Evolutionary conservation across 2,888 invertebrate genomes (phyloP), one percentile per base, ranked within the genome.

Genomic region (Metalampra italica): DNA sequence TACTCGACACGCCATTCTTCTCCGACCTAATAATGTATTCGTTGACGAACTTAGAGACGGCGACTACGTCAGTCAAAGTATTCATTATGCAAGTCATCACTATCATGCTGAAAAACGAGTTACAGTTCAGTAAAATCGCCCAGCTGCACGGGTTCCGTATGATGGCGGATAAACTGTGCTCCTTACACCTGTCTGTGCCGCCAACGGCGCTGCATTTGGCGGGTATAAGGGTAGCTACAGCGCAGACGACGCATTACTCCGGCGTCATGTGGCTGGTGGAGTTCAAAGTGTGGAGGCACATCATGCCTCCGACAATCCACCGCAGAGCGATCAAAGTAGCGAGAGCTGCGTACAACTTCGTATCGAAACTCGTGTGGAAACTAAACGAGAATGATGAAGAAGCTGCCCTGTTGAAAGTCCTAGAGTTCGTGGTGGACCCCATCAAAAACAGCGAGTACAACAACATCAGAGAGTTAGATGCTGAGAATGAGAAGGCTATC

Each of bases 1-100:
- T 75, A 41, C 45, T 72, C 14, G 61, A 71, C 36, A 62, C 68
- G 0, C 66, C 71, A n/a, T 53, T 55, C 45, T 71, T 75, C 49
- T 63, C 70, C 0, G 71, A 75, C 36, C 55, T 72, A 5, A 59
- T 75, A 43, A 56, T 66, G 29, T 49, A 62, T 44, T 57, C 63
- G 0, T 48, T 70, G 13, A 54, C 57, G 13, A 63, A 64, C 40
- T 52, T 62, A 7, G 60, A 56, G 12, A 54, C 55, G 39, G 57
- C 60, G n/a, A 52, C 62, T 7, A 59, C 49, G 0, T 52, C 66
- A 5, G 64, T 66, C 7, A 66, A 66, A 54, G 55, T 63, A 9
- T 69, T 76, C 43, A 43, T 70, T 2, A 48, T 68, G 13, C 57
- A 71, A 53, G 47, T 75, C 1, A 39, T 64, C 5, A 62, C 64